phyloP scores from a whole-genome alignment of 2,888 invertebrate species.

The Arge pagana region DNA sequence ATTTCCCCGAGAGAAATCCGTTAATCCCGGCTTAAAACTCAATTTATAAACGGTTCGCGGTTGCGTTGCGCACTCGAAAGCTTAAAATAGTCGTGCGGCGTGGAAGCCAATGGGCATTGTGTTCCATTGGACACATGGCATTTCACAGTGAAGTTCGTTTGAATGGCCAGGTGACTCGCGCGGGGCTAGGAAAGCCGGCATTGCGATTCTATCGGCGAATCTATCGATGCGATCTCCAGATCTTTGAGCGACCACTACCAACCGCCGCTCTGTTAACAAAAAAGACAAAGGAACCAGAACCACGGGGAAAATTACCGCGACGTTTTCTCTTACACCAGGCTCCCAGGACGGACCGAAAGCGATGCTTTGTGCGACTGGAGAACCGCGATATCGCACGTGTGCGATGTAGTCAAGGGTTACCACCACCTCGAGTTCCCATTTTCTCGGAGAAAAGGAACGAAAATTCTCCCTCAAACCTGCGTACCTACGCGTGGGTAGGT shows the following conservation, averaged over 20 bases:
- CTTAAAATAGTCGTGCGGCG: conserved; percentile 46
- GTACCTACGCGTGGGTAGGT: not conserved
- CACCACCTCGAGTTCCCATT: too few species aligned
- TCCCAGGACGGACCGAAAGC: too few species aligned
- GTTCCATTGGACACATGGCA: conserved; percentile 38
- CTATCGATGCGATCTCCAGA: conserved; percentile 15
- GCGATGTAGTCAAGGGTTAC: too few species aligned
- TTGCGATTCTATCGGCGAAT: conserved; percentile 2
- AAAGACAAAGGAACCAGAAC: too few species aligned
- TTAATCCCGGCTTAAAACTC: conserved; percentile 51
- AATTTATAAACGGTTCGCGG: conserved; percentile 48
- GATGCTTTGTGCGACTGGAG: too few species aligned
- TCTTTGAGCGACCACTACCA: too few species aligned
- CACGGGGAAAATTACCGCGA: too few species aligned
- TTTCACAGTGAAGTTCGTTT: conserved; percentile 35
- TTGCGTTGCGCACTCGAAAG: conserved; percentile 45
- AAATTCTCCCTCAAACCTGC: too few species aligned
- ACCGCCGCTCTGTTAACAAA: too few species aligned
- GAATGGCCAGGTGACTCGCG: conserved; percentile 16
- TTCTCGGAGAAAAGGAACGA: too few species aligned
- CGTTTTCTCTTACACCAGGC: too few species aligned
- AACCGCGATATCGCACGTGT: too few species aligned
- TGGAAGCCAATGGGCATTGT: conserved; percentile 29
- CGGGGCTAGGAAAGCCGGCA: not conserved
- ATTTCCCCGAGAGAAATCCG: conserved; percentile 43